Percentiles rank a stretch among this genome's conserved stretches.
phyloP scores from a whole-genome alignment of 2,113 vertebrate species.

The Vanacampus margaritifer region DNA sequence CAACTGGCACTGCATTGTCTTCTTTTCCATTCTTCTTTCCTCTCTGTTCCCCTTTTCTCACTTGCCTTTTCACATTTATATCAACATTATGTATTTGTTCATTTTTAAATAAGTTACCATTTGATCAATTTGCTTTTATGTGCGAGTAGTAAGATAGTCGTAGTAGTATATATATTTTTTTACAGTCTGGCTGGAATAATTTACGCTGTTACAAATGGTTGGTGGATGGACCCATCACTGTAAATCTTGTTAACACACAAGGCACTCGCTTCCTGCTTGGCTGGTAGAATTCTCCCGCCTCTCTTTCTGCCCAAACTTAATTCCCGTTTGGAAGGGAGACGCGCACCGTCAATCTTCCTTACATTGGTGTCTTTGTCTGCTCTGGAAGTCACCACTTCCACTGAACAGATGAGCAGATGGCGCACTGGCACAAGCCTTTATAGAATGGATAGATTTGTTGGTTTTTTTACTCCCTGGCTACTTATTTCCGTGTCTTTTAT shows the following conservation, averaged over 20 bases:
- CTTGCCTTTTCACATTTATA: not conserved
- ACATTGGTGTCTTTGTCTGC: constrained; percentile 48
- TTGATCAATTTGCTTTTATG: not conserved
- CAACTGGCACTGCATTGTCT: constrained; percentile 15
- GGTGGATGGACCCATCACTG: constrained; percentile 52
- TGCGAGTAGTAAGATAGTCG: not conserved
- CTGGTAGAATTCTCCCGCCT: constrained; percentile 53
- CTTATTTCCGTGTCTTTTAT: constrained; percentile 28
- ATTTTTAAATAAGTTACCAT: not conserved
- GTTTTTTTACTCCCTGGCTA: constrained; percentile 43
- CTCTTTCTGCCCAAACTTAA: constrained; percentile 42
- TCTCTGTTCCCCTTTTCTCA: constrained; percentile 3
- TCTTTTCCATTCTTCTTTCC: not conserved
- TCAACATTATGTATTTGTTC: not conserved
- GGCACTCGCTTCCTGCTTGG: constrained; percentile 60
- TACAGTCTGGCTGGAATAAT: constrained; percentile 34
- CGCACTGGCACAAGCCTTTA: constrained; percentile 50
- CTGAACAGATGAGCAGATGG: constrained; percentile 64
- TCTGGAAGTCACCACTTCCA: constrained; percentile 54
- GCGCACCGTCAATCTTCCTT: constrained; percentile 58
- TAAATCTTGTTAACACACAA: constrained; percentile 62
- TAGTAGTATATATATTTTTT: constrained; percentile 6
- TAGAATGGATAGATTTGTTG: constrained; percentile 43
- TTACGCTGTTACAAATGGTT: constrained; percentile 52
- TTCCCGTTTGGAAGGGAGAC: constrained; percentile 44